These are phyloP conservation scores for Natator depressus DNA, from an alignment of 2,113 vertebrate species.

Conservation along the genomic window DNA sequence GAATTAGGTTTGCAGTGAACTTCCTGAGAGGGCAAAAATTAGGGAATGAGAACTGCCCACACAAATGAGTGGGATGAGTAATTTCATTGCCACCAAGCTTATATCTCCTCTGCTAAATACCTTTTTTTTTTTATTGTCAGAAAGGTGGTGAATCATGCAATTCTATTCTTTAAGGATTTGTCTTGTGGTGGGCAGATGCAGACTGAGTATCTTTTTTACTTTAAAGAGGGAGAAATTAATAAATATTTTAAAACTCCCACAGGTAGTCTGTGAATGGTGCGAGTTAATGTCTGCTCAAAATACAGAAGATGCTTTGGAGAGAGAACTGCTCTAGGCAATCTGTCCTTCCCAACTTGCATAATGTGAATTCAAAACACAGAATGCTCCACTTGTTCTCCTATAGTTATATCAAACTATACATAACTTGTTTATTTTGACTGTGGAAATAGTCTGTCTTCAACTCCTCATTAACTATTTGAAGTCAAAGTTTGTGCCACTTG, in stretches of 20 bases:
- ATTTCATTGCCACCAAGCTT: slow-evolving; percentile 43
- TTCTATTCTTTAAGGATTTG: slow-evolving; percentile 48
- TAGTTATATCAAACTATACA: neutral
- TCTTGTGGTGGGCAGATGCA: slow-evolving; percentile 42
- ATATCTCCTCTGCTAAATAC: slow-evolving; percentile 5
- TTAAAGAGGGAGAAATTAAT: slow-evolving; percentile 40
- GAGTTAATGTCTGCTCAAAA: slow-evolving; percentile 32
- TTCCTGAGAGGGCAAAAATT: neutral
- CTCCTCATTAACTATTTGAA: slow-evolving; percentile 4
- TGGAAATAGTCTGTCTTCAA: slow-evolving; percentile 7
- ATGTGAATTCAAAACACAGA: slow-evolving; percentile 26
- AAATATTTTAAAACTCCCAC: slow-evolving; percentile 60
- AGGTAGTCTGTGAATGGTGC: slow-evolving; percentile 10
- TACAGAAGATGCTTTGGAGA: slow-evolving; percentile 31
- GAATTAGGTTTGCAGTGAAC: neutral
- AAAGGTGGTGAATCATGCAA: neutral
- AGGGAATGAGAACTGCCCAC: slow-evolving; percentile 45
- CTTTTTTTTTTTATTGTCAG: neutral
- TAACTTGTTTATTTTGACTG: neutral
- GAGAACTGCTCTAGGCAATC: neutral
- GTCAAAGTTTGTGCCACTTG: neutral
- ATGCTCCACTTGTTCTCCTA: neutral
- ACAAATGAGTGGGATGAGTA: neutral
- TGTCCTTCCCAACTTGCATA: slow-evolving; percentile 25
- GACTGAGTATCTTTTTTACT: neutral